Evolutionary conservation across 2,797 vertebrate genomes (phyloP).

Genomic region (Nothura maculosa): DNA sequence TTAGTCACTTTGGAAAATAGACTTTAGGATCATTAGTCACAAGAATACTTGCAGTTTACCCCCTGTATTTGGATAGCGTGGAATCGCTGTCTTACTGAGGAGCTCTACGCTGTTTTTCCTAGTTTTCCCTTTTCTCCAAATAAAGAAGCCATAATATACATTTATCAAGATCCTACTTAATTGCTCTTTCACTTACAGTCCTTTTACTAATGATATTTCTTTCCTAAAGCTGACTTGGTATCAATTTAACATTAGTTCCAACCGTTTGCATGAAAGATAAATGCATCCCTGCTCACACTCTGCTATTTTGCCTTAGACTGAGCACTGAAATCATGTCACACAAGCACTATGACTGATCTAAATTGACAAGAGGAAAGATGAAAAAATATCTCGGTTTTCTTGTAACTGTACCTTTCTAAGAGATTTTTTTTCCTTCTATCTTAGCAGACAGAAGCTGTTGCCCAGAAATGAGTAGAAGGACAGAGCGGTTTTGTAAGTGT

Average conservation of each 20-base stretch:
- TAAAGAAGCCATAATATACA: not conserved
- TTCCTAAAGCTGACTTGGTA: conserved; percentile 48
- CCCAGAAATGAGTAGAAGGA: not conserved
- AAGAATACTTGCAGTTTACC: conserved; percentile 10
- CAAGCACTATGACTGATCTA: conserved; percentile 1
- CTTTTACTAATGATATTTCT: conserved; percentile 55
- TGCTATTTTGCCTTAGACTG: not conserved
- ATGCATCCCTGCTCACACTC: conserved; percentile 34
- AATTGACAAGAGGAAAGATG: conserved; percentile 24
- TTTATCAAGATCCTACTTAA: conserved; percentile 38
- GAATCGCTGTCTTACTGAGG: not conserved
- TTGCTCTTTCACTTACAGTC: conserved; percentile 18
- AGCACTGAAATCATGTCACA: conserved; percentile 1
- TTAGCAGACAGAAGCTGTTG: not conserved
- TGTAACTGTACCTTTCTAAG: not conserved
- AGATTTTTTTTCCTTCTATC: not conserved
- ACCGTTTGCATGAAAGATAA: conserved; percentile 52
- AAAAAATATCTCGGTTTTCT: not conserved
- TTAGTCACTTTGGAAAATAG: conserved; percentile 24
- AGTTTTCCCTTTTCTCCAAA: not conserved
- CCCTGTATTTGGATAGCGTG: not conserved
- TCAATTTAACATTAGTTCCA: conserved; percentile 49
- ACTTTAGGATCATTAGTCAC: not conserved
- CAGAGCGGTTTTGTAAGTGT: conserved; percentile 6
- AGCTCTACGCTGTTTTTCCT: not conserved